A percentile compares a stretch with the other conserved stretches of the same genome.
Conservation (phyloP, 2,797 vertebrate species). For the Paramormyrops hopkinsi region DNA sequence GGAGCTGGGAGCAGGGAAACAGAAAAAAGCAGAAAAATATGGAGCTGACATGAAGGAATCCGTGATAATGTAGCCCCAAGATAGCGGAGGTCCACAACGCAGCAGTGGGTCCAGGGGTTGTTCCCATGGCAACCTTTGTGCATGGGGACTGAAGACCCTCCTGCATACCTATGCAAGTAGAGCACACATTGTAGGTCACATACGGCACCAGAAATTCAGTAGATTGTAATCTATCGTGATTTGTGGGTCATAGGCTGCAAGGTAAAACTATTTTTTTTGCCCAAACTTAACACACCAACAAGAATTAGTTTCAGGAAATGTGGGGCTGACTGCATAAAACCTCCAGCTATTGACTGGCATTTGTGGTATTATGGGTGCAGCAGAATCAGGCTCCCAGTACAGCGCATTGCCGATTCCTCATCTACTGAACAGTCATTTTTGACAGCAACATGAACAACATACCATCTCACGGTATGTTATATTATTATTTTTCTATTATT, state of each 20-base stretch:
- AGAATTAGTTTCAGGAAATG: background rate
- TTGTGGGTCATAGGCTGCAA: conserved; percentile 53
- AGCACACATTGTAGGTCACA: conserved; percentile 66
- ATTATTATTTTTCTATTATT: background rate
- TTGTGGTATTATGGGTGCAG: background rate
- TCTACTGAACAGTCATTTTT: background rate
- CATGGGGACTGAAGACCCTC: conserved; percentile 50
- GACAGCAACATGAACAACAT: background rate
- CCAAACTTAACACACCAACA: conserved; percentile 36
- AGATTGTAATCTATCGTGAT: conserved; percentile 56
- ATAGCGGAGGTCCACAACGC: conserved; percentile 58
- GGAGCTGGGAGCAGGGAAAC: conserved; percentile 37
- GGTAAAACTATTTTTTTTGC: conserved; percentile 44
- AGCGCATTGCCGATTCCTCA: background rate
- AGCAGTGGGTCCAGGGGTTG: conserved; percentile 56
- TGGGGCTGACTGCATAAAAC: background rate
- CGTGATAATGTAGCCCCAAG: conserved; percentile 56
- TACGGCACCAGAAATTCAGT: conserved; percentile 50
- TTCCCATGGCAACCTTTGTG: conserved; percentile 75
- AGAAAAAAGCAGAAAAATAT: conserved; percentile 69
- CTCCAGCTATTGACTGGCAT: background rate
- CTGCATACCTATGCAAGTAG: conserved; percentile 42
- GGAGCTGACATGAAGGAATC: conserved; percentile 63
- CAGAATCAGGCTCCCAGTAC: background rate
- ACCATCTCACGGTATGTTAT: background rate